Conservation (phyloP, 2,113 vertebrate genomes). For the Mormoops blainvillei region DNA sequence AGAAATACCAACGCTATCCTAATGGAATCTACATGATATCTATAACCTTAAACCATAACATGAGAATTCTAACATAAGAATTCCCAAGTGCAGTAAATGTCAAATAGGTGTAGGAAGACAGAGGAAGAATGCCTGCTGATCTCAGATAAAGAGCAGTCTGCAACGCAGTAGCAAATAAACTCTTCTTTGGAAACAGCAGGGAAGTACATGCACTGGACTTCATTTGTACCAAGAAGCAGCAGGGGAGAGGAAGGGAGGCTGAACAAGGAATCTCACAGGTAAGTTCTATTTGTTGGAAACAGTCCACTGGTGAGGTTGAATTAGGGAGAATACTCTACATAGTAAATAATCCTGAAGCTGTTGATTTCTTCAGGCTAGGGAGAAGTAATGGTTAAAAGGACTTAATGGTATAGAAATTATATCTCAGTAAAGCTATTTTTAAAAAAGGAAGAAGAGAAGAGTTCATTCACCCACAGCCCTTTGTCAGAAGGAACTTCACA, state of each 20-base stretch:
- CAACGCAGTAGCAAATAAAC: neutral
- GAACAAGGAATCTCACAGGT: neutral
- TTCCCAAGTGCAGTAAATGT: neutral
- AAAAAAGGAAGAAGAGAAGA: neutral
- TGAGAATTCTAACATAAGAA: neutral
- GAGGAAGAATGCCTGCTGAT: neutral
- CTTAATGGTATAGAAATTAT: neutral
- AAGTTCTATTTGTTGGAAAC: neutral
- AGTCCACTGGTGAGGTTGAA: neutral
- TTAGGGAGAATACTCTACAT: neutral
- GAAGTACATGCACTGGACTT: neutral
- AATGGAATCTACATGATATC: neutral
- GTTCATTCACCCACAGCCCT: neutral
- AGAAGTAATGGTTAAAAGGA: constrained; percentile 18
- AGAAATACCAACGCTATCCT: neutral
- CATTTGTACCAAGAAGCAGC: neutral
- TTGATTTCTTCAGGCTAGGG: neutral
- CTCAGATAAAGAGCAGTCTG: neutral
- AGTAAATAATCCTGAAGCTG: neutral
- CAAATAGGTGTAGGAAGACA: neutral
- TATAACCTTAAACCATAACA: neutral
- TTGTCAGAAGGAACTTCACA: neutral
- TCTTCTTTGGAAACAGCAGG: neutral
- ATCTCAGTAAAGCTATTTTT: constrained; percentile 21
- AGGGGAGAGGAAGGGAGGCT: neutral